Percentiles rank a stretch among this genome's conserved stretches.
These are phyloP conservation scores for Pogonocherus hispidulus DNA, from an alignment of 2,888 invertebrate genomes.

Conservation along the genomic window DNA sequence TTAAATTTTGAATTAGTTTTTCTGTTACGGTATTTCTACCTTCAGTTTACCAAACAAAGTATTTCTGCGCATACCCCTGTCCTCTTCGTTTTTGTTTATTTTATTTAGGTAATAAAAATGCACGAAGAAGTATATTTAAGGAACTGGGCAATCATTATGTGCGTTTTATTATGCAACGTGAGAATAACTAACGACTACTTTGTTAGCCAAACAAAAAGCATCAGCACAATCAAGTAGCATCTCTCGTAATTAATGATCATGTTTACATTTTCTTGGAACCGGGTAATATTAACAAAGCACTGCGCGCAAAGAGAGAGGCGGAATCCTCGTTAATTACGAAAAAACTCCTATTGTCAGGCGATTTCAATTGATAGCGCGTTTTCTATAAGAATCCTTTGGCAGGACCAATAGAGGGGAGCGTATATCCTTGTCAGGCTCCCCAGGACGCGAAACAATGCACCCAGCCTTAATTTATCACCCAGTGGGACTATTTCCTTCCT, in stretches of 20 bases:
- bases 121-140: constrained; percentile 10
- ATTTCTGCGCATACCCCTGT: neutral
- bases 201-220: constrained; percentile 16
- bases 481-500: constrained; percentile 67
- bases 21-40: neutral
- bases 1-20: too few relatives aligned
- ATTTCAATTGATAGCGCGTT: constrained; percentile 65
- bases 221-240: constrained; percentile 12
- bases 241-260: constrained; percentile 38
- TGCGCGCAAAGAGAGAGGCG: constrained; percentile 25
- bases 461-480: constrained; percentile 68
- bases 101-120: too few relatives aligned
- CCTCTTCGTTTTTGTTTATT: neutral
- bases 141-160: constrained; percentile 5
- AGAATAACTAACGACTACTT: constrained; percentile 5
- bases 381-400: constrained; percentile 63
- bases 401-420: constrained; percentile 61
- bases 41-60: neutral
- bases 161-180: constrained; percentile 5
- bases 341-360: constrained; percentile 64
- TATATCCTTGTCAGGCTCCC: constrained; percentile 67
- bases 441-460: constrained; percentile 66
- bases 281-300: constrained; percentile 37
- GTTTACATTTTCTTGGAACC: constrained; percentile 34
- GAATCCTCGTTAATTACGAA: constrained; percentile 63